phyloP scores from a whole-genome alignment of 2,888 invertebrate genomes.

The Empis livida region DNA sequence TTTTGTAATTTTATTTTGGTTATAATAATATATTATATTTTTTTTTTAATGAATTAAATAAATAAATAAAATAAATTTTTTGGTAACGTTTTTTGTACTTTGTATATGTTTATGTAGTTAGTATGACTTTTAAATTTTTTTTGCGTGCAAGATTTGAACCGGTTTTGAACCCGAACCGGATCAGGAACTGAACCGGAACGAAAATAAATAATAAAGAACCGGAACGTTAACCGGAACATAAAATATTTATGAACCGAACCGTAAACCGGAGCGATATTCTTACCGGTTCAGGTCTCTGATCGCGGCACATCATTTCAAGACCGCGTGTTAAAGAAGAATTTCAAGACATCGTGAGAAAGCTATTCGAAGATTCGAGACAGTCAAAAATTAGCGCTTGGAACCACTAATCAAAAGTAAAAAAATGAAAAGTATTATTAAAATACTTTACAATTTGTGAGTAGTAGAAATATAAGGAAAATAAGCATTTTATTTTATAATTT shows the following conservation, averaged over 20 bases:
- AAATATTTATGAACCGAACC: background rate
- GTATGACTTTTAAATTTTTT: background rate
- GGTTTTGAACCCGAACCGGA: background rate
- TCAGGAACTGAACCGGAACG: background rate
- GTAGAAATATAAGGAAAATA: too few species aligned
- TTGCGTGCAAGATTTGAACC: background rate
- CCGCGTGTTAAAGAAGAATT: too few species aligned
- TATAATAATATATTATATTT: background rate
- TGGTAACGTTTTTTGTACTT: background rate
- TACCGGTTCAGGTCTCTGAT: constrained; percentile 1
- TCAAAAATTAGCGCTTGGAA: too few species aligned
- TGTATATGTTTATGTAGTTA: background rate
- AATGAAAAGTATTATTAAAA: too few species aligned
- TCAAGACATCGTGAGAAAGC: too few species aligned
- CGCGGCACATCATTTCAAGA: too few species aligned
- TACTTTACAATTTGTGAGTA: too few species aligned
- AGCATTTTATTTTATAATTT: too few species aligned
- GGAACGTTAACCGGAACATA: background rate
- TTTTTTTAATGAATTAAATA: background rate
- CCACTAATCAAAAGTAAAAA: too few species aligned
- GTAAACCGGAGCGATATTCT: background rate
- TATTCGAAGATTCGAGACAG: too few species aligned
- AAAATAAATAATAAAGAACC: background rate
- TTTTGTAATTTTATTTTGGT: background rate
- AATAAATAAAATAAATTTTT: background rate